Conservation (phyloP, 2,888 invertebrate genomes). For the Gymnosoma rotundatum region DNA sequence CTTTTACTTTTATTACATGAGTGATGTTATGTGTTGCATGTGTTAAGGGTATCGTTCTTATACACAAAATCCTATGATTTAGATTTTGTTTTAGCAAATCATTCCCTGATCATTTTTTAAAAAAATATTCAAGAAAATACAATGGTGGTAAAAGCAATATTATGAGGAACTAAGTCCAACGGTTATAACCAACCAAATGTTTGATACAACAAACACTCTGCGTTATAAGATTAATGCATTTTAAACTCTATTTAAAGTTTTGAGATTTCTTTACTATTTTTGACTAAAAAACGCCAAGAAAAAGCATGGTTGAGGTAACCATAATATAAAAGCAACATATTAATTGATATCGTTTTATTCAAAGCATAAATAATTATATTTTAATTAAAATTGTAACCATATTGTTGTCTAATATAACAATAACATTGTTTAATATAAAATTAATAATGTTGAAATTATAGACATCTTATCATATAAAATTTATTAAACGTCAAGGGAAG, state of each 20-base stretch:
- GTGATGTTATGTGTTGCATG: conserved; percentile 1
- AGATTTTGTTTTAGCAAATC: conserved; percentile 72
- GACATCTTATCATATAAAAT: too few species aligned
- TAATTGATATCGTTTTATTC: too few species aligned
- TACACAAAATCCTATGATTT: conserved; percentile 52
- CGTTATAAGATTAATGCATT: not conserved
- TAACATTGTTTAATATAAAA: too few species aligned
- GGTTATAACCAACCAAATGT: conserved; percentile 33
- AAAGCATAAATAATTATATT: too few species aligned
- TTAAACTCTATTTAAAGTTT: not conserved
- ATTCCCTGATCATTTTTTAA: conserved; percentile 79
- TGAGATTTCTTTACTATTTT: not conserved
- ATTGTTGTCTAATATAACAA: too few species aligned
- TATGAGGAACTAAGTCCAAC: conserved; percentile 24
- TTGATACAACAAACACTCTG: conserved; percentile 15
- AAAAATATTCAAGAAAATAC: conserved; percentile 33
- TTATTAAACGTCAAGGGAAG: too few species aligned
- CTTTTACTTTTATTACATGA: not conserved
- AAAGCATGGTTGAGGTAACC: too few species aligned
- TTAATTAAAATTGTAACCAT: too few species aligned
- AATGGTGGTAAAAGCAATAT: conserved; percentile 37
- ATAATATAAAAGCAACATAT: too few species aligned
- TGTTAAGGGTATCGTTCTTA: conserved; percentile 44
- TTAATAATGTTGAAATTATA: too few species aligned
- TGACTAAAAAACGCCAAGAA: too few species aligned